Base-by-base conservation (phyloP, 2,113 vertebrate genomes). In the Sialia sialis region DNA sequence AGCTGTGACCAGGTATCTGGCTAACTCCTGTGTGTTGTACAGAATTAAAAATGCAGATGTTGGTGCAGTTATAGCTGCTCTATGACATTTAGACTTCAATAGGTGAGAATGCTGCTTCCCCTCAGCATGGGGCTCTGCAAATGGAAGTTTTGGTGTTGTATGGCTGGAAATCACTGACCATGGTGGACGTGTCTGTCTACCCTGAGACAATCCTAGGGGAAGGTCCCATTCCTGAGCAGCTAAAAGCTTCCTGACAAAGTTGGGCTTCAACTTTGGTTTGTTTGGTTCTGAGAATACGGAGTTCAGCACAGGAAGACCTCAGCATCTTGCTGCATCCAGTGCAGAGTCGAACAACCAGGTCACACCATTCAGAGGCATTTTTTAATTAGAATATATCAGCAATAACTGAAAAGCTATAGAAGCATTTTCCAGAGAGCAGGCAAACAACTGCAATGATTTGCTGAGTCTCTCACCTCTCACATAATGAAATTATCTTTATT, bases 1-100 rank as follows among this genome's bases (percentile, higher is more conserved):
- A 80, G 95, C 98, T 89, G 98, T 99, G 96, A 99, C 98, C 95
- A 99, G 99, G 99, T 99, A 98, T 10, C 39, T 70, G 25, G n/a
- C 9, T n/a, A 8, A 51, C 14, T 54, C 20, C 58, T 77, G 19
- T 52, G n/a, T 22, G 23, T 55, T 22, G 48, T n/a, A 12, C 38
- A 59, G 19, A 54, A n/a, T 51, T 84, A 38, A 34, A 39, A 56
- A 58, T 32, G 44, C 29, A 56, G 34, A 8, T 70, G 6, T 68
- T 54, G 30, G 19, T 69, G 16, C 32, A 67, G 3, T 58, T 78
- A 17, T 4, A 49, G 30, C 43, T 75, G 34, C 59, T 88, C 29
- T 16, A 0, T 54, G 58, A 27, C 38, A 27, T 56, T 80, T 44
- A 75, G 70, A 36, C 30, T 32, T 67, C 3, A 54, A 23, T 9